These are phyloP conservation scores for Erpobdella octoculata DNA, from an alignment of 2,888 invertebrate genomes.

Conservation along the genomic window DNA sequence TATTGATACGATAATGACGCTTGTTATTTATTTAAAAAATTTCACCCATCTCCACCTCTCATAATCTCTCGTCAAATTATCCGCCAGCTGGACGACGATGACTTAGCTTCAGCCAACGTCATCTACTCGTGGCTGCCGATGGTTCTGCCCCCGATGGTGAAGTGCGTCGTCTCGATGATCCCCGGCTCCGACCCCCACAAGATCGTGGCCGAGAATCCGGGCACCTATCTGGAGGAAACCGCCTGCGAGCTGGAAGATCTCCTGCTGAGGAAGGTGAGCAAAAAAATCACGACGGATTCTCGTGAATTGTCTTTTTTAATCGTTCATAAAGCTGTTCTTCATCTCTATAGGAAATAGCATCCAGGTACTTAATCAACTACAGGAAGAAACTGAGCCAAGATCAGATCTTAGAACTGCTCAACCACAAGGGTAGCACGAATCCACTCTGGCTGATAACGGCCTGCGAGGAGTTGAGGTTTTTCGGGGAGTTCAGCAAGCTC, in stretches of 20 bases:
- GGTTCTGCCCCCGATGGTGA: conserved; percentile 47
- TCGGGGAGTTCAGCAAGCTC: conserved; percentile 41
- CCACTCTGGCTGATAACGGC: conserved; percentile 51
- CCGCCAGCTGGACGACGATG: neutral
- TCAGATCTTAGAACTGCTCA: conserved; percentile 37
- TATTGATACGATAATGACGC: neutral
- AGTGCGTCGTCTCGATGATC: conserved; percentile 47
- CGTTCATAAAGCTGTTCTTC: no score
- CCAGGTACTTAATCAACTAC: conserved; percentile 40
- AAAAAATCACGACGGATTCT: no score
- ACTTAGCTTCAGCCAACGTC: neutral
- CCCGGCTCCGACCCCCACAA: conserved; percentile 44
- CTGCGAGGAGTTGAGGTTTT: conserved; percentile 42
- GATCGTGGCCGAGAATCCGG: conserved; percentile 43
- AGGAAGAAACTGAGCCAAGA: conserved; percentile 41
- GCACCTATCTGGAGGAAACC: neutral
- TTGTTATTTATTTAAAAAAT: conserved; percentile 1
- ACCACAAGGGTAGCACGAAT: conserved; percentile 39
- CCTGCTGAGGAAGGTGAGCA: neutral
- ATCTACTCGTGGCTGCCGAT: conserved; percentile 46
- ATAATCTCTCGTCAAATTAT: neutral
- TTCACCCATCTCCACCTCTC: neutral
- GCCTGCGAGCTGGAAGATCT: neutral
- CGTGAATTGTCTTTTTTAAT: no score
- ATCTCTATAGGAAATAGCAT: conserved; percentile 40